These are phyloP conservation scores for Drosophila fulvimacula DNA, from an alignment of 2,888 invertebrate species.

Conservation along the genomic window DNA sequence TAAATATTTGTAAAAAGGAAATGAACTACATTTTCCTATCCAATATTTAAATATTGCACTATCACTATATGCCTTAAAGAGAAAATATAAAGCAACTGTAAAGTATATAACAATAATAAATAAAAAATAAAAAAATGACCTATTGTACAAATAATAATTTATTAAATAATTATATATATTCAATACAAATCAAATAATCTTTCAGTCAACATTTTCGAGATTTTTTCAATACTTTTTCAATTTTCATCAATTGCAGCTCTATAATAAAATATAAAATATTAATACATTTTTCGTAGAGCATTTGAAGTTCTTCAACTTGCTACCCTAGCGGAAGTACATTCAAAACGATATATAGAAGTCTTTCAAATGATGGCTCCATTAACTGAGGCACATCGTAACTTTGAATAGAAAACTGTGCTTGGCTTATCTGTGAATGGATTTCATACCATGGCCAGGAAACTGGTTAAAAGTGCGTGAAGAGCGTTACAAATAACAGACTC, in stretches of 20 bases:
- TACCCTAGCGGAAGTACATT: background rate
- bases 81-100: no score
- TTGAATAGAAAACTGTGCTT: slow-evolving; percentile 9
- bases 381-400: slow-evolving; percentile 29
- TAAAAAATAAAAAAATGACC: no score
- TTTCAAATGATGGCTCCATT: slow-evolving; percentile 37
- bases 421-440: slow-evolving; percentile 7
- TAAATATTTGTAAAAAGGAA: no score
- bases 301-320: background rate
- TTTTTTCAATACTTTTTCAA: background rate
- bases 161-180: no score
- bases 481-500: slow-evolving; percentile 48
- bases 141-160: no score
- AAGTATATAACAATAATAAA: no score
- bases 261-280: background rate
- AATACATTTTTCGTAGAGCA: background rate
- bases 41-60: no score
- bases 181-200: background rate
- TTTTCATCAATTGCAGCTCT: background rate
- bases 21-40: no score
- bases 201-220: background rate
- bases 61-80: no score
- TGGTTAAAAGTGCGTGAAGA: slow-evolving; percentile 52
- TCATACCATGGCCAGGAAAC: slow-evolving; percentile 24
- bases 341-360: background rate